Conservation (phyloP, 2,888 invertebrate species). For the Morpho deidamia region DNA sequence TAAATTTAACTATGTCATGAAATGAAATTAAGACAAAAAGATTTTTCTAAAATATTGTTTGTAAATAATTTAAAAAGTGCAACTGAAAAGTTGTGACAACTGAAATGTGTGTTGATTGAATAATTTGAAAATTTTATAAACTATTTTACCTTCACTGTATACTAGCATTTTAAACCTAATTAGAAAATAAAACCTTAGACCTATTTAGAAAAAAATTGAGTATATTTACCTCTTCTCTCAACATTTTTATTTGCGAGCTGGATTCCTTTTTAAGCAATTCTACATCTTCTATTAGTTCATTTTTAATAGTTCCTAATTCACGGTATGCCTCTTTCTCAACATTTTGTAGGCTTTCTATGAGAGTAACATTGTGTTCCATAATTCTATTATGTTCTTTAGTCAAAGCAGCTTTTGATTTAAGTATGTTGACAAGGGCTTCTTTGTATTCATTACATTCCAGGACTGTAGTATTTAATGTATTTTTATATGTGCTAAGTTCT, state of each 20-base stretch:
- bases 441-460: constrained; percentile 69
- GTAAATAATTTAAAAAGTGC: too few relatives aligned
- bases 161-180: too few relatives aligned
- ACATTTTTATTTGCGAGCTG: constrained; percentile 55
- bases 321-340: constrained; percentile 70
- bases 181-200: too few relatives aligned
- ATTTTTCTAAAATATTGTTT: too few relatives aligned
- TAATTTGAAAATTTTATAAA: too few relatives aligned
- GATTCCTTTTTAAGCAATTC: constrained; percentile 66
- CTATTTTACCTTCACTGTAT: too few relatives aligned
- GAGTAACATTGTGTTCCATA: constrained; percentile 69
- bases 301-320: constrained; percentile 64
- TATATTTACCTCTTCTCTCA: constrained; percentile 57
- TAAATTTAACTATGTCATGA: too few relatives aligned
- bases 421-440: constrained; percentile 65
- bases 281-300: constrained; percentile 68
- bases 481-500: constrained; percentile 55
- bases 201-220: too few relatives aligned
- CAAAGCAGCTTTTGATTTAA: constrained; percentile 66
- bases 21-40: too few relatives aligned
- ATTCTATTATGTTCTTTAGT: constrained; percentile 67
- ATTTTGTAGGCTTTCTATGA: constrained; percentile 68
- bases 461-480: constrained; percentile 49
- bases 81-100: too few relatives aligned
- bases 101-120: too few relatives aligned